Evolutionary conservation across 2,888 invertebrate genomes (phyloP).

Genomic region (Saturnia japonica): DNA sequence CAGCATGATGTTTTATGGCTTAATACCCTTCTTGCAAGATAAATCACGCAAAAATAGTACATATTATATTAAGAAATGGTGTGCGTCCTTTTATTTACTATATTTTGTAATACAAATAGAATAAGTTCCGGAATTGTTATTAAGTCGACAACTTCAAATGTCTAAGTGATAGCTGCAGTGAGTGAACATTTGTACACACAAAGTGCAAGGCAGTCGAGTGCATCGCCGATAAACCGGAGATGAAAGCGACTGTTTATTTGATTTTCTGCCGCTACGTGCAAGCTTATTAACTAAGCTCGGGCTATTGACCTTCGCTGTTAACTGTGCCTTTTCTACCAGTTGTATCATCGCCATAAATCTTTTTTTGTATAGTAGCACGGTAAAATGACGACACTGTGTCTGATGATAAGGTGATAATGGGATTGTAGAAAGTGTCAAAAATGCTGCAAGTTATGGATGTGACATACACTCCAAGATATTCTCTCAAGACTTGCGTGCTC

Average conservation of each 20-base stretch:
- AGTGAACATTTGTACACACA: slow-evolving; percentile 59
- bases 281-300: slow-evolving; percentile 64
- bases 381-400: neutral
- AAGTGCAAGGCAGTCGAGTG: slow-evolving; percentile 75
- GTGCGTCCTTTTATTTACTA: slow-evolving; percentile 12
- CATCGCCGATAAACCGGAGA: slow-evolving; percentile 75
- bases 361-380: slow-evolving; percentile 12
- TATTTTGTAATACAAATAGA: slow-evolving; percentile 47
- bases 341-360: slow-evolving; percentile 48
- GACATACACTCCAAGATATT: too few species aligned
- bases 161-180: slow-evolving; percentile 57
- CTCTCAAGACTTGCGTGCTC: too few species aligned
- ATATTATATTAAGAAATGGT: too few species aligned
- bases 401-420: too few species aligned
- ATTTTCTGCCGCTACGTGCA: slow-evolving; percentile 66
- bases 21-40: too few species aligned
- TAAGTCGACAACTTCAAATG: slow-evolving; percentile 58
- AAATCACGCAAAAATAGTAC: too few species aligned
- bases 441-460: too few species aligned
- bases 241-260: slow-evolving; percentile 78
- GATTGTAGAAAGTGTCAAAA: too few species aligned
- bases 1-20: too few species aligned
- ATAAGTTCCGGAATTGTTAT: slow-evolving; percentile 53
- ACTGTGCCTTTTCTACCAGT: slow-evolving; percentile 45
- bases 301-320: slow-evolving; percentile 54